Evolutionary conservation across 2,113 vertebrate genomes (phyloP).

Genomic region (Salminus brasiliensis): DNA sequence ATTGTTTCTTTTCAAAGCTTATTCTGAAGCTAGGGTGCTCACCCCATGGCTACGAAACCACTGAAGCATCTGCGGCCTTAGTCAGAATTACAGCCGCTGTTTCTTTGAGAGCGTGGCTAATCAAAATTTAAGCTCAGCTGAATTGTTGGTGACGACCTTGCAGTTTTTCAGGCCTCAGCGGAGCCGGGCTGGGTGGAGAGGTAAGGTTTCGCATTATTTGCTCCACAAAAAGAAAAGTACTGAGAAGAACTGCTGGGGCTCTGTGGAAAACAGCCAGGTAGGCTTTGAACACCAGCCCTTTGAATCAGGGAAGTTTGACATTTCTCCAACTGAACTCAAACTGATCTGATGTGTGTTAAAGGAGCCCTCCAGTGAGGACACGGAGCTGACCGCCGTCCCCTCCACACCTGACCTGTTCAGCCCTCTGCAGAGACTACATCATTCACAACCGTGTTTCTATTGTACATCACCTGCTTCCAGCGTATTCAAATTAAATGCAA

Average conservation of each 20-base stretch:
- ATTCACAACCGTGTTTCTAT: no score
- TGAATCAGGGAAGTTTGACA: no score
- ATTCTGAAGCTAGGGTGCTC: no score
- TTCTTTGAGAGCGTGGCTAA: not conserved
- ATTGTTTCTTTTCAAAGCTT: not conserved
- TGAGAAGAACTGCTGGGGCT: not conserved
- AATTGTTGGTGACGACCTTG: not conserved
- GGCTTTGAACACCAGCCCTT: no score
- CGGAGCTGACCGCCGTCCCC: no score
- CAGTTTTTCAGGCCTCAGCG: slow-evolving; percentile 7
- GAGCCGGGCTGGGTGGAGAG: not conserved
- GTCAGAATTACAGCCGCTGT: not conserved
- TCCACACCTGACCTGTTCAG: no score
- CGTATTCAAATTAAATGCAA: no score
- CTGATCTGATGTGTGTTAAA: no score
- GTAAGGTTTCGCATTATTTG: not conserved
- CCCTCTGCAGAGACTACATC: no score
- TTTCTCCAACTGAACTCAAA: no score
- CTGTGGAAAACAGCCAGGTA: not conserved
- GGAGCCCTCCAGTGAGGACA: no score
- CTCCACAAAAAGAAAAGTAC: not conserved
- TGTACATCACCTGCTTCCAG: no score
- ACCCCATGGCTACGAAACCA: not conserved
- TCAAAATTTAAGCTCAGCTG: slow-evolving; percentile 20
- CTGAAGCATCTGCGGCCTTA: not conserved